Percentiles rank a stretch among this genome's conserved stretches.
These are phyloP conservation scores for Apocrypta bakeri DNA, from an alignment of 1,140 invertebrate species.

Conservation along the genomic window DNA sequence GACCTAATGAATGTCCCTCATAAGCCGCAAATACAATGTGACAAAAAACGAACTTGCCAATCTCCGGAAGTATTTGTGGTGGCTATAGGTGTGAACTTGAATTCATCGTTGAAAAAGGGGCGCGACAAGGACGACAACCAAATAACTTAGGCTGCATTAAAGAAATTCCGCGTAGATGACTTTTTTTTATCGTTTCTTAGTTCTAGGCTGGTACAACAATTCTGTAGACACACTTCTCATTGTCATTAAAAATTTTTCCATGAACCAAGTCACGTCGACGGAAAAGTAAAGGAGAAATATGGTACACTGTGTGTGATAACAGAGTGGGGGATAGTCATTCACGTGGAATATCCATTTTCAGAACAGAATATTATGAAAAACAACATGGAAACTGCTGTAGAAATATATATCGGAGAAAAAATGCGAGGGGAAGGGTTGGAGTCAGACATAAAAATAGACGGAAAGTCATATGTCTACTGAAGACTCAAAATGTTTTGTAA, in stretches of 20 bases:
- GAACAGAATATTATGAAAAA: not conserved
- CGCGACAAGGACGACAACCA: not conserved
- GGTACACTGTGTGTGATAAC: no score
- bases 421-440: not conserved
- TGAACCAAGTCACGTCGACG: no score
- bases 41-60: slow-evolving; percentile 24
- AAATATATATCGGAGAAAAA: not conserved
- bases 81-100: slow-evolving; percentile 18
- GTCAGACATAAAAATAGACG: slow-evolving; percentile 19
- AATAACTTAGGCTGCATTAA: not conserved
- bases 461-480: not conserved
- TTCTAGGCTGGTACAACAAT: no score
- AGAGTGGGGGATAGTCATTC: no score
- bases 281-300: no score
- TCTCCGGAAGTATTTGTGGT: slow-evolving; percentile 7
- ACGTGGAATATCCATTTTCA: no score
- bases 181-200: no score
- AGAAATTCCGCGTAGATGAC: no score
- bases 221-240: no score
- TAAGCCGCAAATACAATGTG: not conserved
- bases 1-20: not conserved
- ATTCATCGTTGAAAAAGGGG: slow-evolving; percentile 27
- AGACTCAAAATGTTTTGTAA: no score
- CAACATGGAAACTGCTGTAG: not conserved
- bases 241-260: no score